These are phyloP conservation scores for Leptopilina clavipes DNA, from an alignment of 1,140 invertebrate species.

Conservation along the genomic window DNA sequence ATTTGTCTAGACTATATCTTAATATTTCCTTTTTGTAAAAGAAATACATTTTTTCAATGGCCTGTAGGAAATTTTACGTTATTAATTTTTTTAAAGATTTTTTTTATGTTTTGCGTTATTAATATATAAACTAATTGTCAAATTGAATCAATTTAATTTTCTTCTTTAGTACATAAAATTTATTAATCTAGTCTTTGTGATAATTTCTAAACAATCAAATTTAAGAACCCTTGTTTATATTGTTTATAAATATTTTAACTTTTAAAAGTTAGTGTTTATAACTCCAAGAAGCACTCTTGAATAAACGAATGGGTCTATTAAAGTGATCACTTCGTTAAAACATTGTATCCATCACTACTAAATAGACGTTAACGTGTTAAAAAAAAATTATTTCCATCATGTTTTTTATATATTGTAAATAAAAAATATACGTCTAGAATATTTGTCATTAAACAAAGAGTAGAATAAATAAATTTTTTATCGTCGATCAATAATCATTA, in stretches of 20 bases:
- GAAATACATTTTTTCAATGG: not conserved
- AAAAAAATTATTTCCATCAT: constrained; percentile 20
- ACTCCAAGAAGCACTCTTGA: not conserved
- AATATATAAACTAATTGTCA: too few species aligned
- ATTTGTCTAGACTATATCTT: not conserved
- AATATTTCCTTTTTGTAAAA: not conserved
- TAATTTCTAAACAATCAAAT: too few species aligned
- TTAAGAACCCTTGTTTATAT: not conserved
- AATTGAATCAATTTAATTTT: too few species aligned
- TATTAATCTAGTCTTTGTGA: too few species aligned
- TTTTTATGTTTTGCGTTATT: too few species aligned
- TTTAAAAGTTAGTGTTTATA: constrained; percentile 11
- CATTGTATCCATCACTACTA: constrained; percentile 60
- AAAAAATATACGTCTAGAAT: too few species aligned
- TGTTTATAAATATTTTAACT: not conserved
- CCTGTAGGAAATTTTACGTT: too few species aligned
- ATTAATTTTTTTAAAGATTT: not conserved
- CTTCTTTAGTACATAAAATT: too few species aligned
- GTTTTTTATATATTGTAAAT: too few species aligned
- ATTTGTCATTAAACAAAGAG: too few species aligned
- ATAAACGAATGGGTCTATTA: constrained; percentile 58
- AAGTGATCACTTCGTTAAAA: constrained; percentile 69
- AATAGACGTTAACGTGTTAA: constrained; percentile 43
- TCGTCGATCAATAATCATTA: too few species aligned
- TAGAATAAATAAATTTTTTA: too few species aligned